Evolutionary conservation across 2,888 invertebrate species (phyloP).

Genomic region (Lysandra coridon): DNA sequence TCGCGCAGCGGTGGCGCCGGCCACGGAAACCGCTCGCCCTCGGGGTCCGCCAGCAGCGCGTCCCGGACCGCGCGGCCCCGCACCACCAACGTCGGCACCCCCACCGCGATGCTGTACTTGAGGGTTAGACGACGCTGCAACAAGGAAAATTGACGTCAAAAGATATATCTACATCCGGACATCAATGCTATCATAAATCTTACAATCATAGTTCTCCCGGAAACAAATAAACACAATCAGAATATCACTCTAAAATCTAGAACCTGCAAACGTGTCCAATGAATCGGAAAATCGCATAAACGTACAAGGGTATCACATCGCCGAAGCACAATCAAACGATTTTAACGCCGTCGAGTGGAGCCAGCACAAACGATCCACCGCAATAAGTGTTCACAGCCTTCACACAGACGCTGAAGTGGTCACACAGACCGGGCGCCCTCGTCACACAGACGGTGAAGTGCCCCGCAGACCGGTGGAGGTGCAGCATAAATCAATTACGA

Average conservation of each 20-base stretch:
- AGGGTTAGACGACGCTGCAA: slow-evolving; percentile 87
- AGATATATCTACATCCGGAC: too few species aligned
- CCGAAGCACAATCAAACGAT: neutral
- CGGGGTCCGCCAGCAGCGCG: slow-evolving; percentile 84
- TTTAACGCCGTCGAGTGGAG: neutral
- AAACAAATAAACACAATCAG: too few species aligned
- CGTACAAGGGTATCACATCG: neutral
- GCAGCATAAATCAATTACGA: slow-evolving; percentile 24
- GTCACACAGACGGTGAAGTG: slow-evolving; percentile 1
- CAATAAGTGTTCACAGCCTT: neutral
- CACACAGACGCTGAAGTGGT: neutral
- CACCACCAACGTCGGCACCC: slow-evolving; percentile 88
- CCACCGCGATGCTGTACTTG: slow-evolving; percentile 87
- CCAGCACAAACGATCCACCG: neutral
- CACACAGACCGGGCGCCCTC: neutral
- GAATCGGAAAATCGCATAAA: neutral
- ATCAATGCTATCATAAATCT: too few species aligned
- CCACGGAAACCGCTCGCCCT: slow-evolving; percentile 87
- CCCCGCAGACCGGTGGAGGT: neutral
- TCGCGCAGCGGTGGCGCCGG: slow-evolving; percentile 84
- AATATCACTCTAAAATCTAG: neutral
- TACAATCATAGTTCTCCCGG: too few species aligned
- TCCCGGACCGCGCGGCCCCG: slow-evolving; percentile 85
- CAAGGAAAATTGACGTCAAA: slow-evolving; percentile 26
- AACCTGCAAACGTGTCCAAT: neutral